Percentiles rank a stretch among this genome's conserved stretches.
phyloP scores from a whole-genome alignment of 1,140 invertebrate species.

The Rhynchophorus ferrugineus region DNA sequence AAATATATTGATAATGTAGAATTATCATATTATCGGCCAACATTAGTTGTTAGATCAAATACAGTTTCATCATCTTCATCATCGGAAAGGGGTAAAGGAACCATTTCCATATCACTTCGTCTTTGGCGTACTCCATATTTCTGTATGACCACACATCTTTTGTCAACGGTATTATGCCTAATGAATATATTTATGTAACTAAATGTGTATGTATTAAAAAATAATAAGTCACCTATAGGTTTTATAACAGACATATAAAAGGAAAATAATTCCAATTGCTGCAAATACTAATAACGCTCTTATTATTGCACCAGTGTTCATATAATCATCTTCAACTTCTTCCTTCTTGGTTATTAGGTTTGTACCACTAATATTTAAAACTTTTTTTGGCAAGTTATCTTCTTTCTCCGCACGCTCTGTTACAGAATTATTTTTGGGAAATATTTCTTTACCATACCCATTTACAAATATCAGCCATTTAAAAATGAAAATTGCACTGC shows the following conservation, averaged over 20 bases:
- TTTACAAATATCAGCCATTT: too few species aligned
- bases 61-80: conserved; percentile 53
- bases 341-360: background rate
- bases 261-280: conserved; percentile 42
- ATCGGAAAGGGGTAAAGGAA: conserved; percentile 49
- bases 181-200: too few species aligned
- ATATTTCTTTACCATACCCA: background rate
- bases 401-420: background rate
- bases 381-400: too few species aligned
- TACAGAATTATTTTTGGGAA: background rate
- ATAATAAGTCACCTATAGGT: conserved; percentile 46
- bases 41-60: conserved; percentile 40
- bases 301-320: conserved; percentile 39
- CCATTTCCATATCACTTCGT: conserved; percentile 52
- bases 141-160: conserved; percentile 42
- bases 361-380: too few species aligned
- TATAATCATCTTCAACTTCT: conserved; percentile 10
- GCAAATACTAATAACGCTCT: conserved; percentile 47
- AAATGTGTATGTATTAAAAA: too few species aligned
- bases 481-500: too few species aligned
- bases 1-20: too few species aligned
- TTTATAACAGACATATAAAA: conserved; percentile 45
- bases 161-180: conserved; percentile 35
- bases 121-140: conserved; percentile 50
- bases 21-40: too few species aligned